These are phyloP conservation scores for Trissolcus basalis DNA, from an alignment of 1,140 invertebrate species.

Conservation along the genomic window DNA sequence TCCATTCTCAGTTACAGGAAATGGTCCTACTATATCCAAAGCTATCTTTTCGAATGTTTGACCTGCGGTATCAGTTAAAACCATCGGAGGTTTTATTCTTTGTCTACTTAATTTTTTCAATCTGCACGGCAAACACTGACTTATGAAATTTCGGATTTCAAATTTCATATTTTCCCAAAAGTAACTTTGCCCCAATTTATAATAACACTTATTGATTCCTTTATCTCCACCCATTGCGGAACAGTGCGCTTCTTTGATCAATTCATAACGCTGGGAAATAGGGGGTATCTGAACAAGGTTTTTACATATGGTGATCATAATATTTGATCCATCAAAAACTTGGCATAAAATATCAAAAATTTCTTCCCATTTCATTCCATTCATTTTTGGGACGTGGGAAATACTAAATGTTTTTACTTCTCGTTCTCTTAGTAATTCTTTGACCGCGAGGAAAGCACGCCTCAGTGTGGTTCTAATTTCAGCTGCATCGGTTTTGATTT, in stretches of 20 bases:
- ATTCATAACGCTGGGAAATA: not conserved
- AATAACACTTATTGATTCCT: not conserved
- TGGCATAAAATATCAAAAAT: not conserved
- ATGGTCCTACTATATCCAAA: not conserved
- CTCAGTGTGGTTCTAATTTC: too few species aligned
- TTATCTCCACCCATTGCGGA: not conserved
- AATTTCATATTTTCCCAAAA: not conserved
- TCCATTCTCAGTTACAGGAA: not conserved
- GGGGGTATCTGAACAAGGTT: not conserved
- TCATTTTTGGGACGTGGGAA: not conserved
- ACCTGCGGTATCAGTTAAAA: not conserved
- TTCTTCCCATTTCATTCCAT: not conserved
- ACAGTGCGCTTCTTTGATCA: not conserved
- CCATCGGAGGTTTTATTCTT: not conserved
- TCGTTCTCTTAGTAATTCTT: too few species aligned
- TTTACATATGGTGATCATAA: not conserved
- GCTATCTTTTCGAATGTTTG: not conserved
- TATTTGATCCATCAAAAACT: not conserved
- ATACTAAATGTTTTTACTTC: too few species aligned
- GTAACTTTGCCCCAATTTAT: not conserved
- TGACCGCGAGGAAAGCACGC: too few species aligned
- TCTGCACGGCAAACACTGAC: conserved; percentile 1
- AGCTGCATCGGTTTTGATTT: too few species aligned
- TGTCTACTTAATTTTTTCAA: not conserved
- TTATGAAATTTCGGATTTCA: not conserved